These are phyloP conservation scores for Meloidogyne exigua DNA, from an alignment of 1,140 invertebrate genomes.

Conservation along the genomic window DNA sequence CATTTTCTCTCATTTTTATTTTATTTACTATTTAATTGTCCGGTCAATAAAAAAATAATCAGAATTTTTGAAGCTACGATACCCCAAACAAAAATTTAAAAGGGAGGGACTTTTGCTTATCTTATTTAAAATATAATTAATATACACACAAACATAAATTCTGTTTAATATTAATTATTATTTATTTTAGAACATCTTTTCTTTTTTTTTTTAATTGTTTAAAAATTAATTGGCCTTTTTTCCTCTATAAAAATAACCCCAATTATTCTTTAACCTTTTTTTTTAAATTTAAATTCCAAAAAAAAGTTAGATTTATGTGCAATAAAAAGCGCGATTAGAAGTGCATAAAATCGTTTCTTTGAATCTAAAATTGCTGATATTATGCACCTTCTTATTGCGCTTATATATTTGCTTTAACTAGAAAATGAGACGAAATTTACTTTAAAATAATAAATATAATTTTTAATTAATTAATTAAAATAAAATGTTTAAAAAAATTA, in stretches of 20 bases:
- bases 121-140: too few relatives aligned
- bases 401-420: not conserved
- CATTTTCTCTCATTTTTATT: too few relatives aligned
- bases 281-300: not conserved
- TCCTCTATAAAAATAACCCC: too few relatives aligned
- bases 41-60: not conserved
- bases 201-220: not conserved
- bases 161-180: too few relatives aligned
- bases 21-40: conserved; percentile 3
- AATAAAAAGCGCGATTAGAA: conserved; percentile 19
- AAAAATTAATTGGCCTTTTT: not conserved
- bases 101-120: not conserved
- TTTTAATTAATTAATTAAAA: not conserved
- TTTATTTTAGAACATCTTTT: not conserved
- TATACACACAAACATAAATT: not conserved
- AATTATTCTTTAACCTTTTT: not conserved
- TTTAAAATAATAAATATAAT: not conserved
- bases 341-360: conserved; percentile 27
- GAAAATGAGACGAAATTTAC: not conserved
- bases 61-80: not conserved
- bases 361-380: conserved; percentile 13
- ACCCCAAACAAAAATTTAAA: not conserved
- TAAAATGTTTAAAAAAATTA: not conserved
- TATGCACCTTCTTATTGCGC: conserved; percentile 33
- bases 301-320: not conserved